Evolutionary conservation across 2,113 vertebrate species (phyloP), one percentile per base, ranked within the genome.

Genomic region (Girardinichthys multiradiatus): DNA sequence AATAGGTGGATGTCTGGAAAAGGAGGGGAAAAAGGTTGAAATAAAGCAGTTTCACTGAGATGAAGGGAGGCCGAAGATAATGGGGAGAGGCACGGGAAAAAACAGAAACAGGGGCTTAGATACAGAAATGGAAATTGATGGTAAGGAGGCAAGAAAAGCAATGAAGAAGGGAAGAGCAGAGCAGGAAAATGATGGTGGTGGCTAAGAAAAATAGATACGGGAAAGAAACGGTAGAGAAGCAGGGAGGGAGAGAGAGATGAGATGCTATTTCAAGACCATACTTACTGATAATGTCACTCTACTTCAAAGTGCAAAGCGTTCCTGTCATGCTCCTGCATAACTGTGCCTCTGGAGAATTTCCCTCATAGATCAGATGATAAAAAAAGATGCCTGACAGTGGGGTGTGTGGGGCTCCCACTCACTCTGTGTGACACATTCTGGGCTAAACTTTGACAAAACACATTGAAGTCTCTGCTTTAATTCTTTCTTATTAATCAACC

Each of bases 211-310:
- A 85, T 66, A 76, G 45, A 83, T 28, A 45, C 60, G 74, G 70
- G 73, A 42, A 77, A 76, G 72, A 77, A 86, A 85, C 82, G 81
- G 72, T 81, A 82, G 85, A 90, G 82, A 42, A 0, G 82, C 57
- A 83, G 83, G 68, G 68, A 80, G 79, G 66, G 84, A 87, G 68
- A 51, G 73, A 84, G 79, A 83, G 83, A 89, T 74, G 77, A 80
- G 85, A 87, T 90, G 83, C 91, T 93, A 93, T 94, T 93, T 94
- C 90, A 90, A 92, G 91, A 90, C 87, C 79, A 86, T 88, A 83
- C 91, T 92, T 83, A 89, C 89, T 89, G 91, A 94, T 94, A 94
- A 93, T 94, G 93, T 94, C 92, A 92, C 90, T 92, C 89, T 85
- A 90, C 94, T 92, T 93, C 93, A 94, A 94, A 94, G 91, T 89